Evolutionary conservation across 35 echinoderm and acorn worm species (phyloP).

Genomic region (Stichopus chloronotus): DNA sequence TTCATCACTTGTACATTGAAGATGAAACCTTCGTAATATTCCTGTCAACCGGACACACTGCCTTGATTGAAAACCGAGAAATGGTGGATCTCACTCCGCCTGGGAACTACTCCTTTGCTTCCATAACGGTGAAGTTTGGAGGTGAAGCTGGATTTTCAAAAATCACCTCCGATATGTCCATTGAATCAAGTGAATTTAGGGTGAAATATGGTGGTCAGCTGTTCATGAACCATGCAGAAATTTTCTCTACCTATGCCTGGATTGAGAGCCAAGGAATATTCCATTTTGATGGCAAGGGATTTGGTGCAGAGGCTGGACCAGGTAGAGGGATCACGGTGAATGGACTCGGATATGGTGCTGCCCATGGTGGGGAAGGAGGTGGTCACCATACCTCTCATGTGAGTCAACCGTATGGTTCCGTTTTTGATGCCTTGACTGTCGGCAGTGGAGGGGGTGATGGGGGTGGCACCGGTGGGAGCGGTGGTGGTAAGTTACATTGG

Average conservation of each 20-base stretch:
- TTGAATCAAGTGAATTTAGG: conserved; percentile 82
- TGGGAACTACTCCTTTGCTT: conserved; percentile 90
- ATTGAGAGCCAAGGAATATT: conserved; percentile 85
- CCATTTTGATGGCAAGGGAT: conserved; percentile 87
- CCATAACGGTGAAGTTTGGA: conserved; percentile 85
- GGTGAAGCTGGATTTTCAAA: conserved; percentile 71
- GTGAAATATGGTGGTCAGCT: conserved; percentile 80
- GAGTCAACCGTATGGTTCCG: conserved; percentile 86
- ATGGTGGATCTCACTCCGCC: conserved; percentile 72
- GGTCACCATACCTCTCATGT: conserved; percentile 56
- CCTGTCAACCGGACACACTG: conserved; percentile 79
- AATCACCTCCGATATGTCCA: conserved; percentile 64
- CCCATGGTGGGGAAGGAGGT: conserved; percentile 91
- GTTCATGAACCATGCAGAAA: conserved; percentile 82
- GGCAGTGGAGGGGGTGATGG: conserved; percentile 92
- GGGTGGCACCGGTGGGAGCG: conserved; percentile 72
- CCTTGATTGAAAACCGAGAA: conserved; percentile 67
- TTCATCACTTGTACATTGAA: conserved; percentile 93
- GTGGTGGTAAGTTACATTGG: conserved; percentile 85
- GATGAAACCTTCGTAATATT: conserved; percentile 75
- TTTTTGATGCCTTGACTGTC: conserved; percentile 59
- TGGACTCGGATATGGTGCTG: conserved; percentile 83
- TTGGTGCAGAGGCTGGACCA: conserved; percentile 70
- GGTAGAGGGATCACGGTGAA: conserved; percentile 54
- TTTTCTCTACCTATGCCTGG: conserved; percentile 91